Conservation (phyloP, 2,113 vertebrate genomes). For the Anguilla rostrata region DNA sequence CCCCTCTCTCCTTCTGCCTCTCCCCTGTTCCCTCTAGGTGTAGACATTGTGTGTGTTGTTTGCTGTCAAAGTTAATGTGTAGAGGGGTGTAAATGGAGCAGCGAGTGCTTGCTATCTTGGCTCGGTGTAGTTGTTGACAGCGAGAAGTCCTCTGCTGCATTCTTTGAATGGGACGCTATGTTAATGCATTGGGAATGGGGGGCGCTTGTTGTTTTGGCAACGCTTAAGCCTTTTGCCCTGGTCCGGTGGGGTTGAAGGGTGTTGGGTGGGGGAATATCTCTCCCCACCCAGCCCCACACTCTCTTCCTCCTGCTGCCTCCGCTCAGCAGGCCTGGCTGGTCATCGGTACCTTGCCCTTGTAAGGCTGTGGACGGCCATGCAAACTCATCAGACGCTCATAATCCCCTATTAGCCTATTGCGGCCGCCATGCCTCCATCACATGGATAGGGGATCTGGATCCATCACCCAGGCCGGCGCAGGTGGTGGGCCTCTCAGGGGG, state of each 20-base stretch:
- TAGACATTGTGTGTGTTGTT: too few relatives aligned
- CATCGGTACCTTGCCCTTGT: not conserved
- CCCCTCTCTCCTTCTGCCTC: too few relatives aligned
- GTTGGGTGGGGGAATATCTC: not conserved
- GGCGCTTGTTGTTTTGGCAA: not conserved
- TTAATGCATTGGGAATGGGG: not conserved
- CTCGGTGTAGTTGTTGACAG: not conserved
- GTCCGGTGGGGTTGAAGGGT: not conserved
- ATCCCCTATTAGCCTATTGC: not conserved
- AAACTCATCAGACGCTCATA: not conserved
- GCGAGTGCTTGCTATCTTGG: not conserved
- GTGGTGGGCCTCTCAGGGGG: not conserved
- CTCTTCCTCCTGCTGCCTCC: not conserved
- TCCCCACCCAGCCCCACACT: not conserved
- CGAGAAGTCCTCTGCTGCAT: not conserved
- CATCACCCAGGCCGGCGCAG: not conserved
- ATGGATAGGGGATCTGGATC: not conserved
- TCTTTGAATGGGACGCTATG: not conserved
- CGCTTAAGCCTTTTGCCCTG: not conserved
- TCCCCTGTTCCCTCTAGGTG: too few relatives aligned
- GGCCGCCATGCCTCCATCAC: not conserved
- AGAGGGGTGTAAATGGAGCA: too few relatives aligned
- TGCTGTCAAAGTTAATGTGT: too few relatives aligned
- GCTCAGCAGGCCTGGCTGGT: not conserved
- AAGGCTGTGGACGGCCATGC: not conserved